Evolutionary conservation across 2,888 invertebrate genomes (phyloP).

Genomic region (Hoplodrina ambigua): DNA sequence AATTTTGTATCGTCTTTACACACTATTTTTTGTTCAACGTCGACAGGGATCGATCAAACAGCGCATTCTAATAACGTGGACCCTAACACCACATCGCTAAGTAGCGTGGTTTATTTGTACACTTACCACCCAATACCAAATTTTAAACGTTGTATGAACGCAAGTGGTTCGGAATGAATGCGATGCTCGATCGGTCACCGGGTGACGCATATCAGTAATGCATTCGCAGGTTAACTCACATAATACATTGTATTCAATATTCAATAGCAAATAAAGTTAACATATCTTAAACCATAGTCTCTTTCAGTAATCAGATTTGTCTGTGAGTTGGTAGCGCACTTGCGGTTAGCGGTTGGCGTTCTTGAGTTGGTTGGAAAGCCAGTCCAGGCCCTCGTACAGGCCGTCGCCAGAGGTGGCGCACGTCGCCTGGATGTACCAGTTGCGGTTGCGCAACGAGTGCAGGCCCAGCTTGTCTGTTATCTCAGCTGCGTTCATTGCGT

Average conservation of each 20-base stretch:
- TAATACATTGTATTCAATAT: conserved; percentile 89
- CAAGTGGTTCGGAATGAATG: conserved; percentile 66
- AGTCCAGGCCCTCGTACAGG: conserved; percentile 99
- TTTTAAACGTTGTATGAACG: conserved; percentile 59
- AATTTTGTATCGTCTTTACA: conserved; percentile 88
- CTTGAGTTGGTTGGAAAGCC: conserved; percentile 99
- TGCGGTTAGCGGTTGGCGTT: conserved; percentile 97
- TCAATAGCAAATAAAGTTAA: conserved; percentile 90
- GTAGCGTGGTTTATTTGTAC: conserved; percentile 71
- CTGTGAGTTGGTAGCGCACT: conserved; percentile 81
- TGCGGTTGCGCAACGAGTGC: conserved; percentile 99
- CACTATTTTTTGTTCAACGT: conserved; percentile 89
- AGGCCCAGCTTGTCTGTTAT: conserved; percentile 99
- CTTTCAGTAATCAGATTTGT: conserved; percentile 88
- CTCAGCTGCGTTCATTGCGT: conserved; percentile 99
- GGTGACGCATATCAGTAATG: conserved; percentile 84
- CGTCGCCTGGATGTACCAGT: conserved; percentile 99
- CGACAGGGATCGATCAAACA: conserved; percentile 84
- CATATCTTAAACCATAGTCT: conserved; percentile 91
- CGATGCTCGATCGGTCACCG: conserved; percentile 82
- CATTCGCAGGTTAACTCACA: conserved; percentile 88
- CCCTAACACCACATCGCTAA: conserved; percentile 72
- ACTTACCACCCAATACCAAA: conserved; percentile 63
- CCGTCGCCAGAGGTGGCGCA: conserved; percentile 99
- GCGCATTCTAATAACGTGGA: conserved; percentile 75